phyloP scores from a whole-genome alignment of 2,113 vertebrate genomes.

The Caloenas nicobarica region DNA sequence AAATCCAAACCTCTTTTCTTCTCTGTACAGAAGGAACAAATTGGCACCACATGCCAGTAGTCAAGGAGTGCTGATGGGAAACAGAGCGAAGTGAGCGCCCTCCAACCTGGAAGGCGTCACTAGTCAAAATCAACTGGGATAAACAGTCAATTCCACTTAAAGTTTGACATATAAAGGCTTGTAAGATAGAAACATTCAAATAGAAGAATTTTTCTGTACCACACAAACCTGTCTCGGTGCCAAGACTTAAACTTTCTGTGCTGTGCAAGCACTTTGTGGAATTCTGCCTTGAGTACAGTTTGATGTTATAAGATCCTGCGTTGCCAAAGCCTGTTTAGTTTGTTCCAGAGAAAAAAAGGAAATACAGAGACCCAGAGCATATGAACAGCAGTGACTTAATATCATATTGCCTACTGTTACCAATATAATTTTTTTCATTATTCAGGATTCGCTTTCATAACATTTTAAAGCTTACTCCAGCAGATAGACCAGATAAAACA shows the following conservation, averaged over 20 bases:
- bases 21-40: constrained; percentile 76
- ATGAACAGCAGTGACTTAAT: constrained; percentile 1
- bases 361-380: background rate
- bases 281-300: constrained; percentile 70
- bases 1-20: constrained; percentile 76
- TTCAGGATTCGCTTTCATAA: background rate
- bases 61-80: constrained; percentile 74
- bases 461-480: background rate
- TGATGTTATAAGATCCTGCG: constrained; percentile 43
- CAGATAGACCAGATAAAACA: background rate
- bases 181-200: constrained; percentile 64
- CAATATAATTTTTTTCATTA: background rate
- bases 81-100: constrained; percentile 65
- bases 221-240: constrained; percentile 63
- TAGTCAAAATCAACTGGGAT: constrained; percentile 67
- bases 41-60: constrained; percentile 77
- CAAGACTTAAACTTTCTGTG: constrained; percentile 71
- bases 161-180: constrained; percentile 66
- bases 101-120: constrained; percentile 72
- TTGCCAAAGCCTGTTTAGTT: constrained; percentile 63
- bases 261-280: constrained; percentile 71
- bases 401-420: background rate
- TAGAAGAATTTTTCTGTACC: constrained; percentile 61
- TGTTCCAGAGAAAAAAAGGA: constrained; percentile 19
- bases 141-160: constrained; percentile 73